phyloP scores from a whole-genome alignment of 2,797 vertebrate genomes.

The Heterohyrax brucei region DNA sequence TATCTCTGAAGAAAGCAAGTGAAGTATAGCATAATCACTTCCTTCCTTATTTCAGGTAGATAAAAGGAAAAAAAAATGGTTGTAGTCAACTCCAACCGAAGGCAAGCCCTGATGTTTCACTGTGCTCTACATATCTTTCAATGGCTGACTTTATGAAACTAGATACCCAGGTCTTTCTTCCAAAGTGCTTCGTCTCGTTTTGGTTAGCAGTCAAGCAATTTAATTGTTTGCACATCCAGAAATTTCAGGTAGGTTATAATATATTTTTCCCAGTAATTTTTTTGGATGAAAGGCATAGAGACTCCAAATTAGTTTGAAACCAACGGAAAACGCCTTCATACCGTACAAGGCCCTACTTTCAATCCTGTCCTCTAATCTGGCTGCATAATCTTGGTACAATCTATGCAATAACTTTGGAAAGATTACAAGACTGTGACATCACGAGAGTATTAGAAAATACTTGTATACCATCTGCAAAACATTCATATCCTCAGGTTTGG shows the following conservation, averaged over 20 bases:
- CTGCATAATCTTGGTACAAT: neutral
- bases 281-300: neutral
- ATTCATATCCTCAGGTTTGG: neutral
- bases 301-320: neutral
- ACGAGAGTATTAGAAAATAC: neutral
- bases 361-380: neutral
- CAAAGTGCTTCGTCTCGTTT: neutral
- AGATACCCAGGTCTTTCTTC: neutral
- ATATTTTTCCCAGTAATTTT: neutral
- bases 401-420: constrained; percentile 1
- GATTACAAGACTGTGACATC: neutral
- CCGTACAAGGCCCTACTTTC: neutral
- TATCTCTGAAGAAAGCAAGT: neutral
- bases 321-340: neutral
- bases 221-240: neutral
- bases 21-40: neutral
- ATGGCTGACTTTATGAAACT: neutral
- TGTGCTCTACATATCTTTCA: neutral
- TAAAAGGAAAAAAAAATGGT: neutral
- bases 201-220: neutral
- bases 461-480: neutral
- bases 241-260: neutral
- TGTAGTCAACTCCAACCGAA: neutral
- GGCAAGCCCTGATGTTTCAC: neutral
- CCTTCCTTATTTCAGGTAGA: neutral